Conservation (phyloP, 2,113 vertebrate genomes). For the Odocoileus hemionus region DNA sequence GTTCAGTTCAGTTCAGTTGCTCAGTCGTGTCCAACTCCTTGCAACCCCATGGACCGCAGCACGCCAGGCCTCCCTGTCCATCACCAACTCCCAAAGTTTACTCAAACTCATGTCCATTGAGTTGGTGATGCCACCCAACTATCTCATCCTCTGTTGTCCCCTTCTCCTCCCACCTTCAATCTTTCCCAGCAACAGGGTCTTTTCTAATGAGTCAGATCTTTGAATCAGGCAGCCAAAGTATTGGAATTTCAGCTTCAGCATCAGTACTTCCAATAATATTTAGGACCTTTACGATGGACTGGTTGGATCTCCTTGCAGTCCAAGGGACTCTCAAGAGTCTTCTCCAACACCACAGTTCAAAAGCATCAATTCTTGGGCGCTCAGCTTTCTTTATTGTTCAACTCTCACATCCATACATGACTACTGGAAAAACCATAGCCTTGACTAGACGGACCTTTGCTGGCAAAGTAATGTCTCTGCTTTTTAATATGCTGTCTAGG, state of each 20-base stretch:
- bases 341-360: background rate
- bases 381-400: background rate
- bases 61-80: background rate
- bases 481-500: background rate
- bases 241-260: background rate
- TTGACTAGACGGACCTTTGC: background rate
- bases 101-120: background rate
- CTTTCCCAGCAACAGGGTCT: background rate
- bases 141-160: background rate
- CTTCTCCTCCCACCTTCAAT: background rate
- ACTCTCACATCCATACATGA: background rate
- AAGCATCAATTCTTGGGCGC: rapidly evolving
- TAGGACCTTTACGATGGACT: background rate
- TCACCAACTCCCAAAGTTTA: background rate
- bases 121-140: background rate
- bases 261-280: background rate
- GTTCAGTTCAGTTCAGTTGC: background rate
- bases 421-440: background rate
- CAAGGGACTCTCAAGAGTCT: background rate
- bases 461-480: background rate
- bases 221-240: background rate
- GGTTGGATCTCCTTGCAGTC: background rate
- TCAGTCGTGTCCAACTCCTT: background rate
- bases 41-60: background rate
- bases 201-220: background rate